Percentiles rank a stretch among this genome's conserved stretches.
phyloP scores from a whole-genome alignment of 2,113 vertebrate genomes.

The Oryzias javanicus region DNA sequence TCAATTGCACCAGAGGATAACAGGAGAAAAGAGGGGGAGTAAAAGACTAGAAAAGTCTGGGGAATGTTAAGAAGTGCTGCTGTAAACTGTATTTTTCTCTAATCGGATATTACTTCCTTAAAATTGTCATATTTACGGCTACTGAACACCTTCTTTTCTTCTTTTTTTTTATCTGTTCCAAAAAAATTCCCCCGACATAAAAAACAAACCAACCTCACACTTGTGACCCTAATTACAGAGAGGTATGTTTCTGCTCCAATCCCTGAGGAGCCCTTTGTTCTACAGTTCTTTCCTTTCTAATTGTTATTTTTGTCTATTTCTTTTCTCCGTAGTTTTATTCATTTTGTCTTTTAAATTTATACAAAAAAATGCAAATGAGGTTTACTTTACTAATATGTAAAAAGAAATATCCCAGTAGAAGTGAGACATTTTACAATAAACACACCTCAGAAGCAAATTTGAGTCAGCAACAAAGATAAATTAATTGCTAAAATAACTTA shows the following conservation, averaged over 20 bases:
- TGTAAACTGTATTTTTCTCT: constrained; percentile 4
- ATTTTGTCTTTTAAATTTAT: neutral
- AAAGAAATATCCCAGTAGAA: too few relatives aligned
- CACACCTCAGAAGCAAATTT: too few relatives aligned
- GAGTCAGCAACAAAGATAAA: too few relatives aligned
- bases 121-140: neutral
- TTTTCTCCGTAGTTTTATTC: neutral
- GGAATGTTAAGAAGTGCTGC: neutral
- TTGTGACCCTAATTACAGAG: constrained; percentile 52
- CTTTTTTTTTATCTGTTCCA: constrained; percentile 1
- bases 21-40: neutral
- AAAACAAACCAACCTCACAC: constrained; percentile 36
- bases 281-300: neutral
- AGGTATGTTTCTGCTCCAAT: constrained; percentile 31
- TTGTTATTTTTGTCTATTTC: neutral
- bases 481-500: too few relatives aligned
- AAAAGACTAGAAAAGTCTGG: neutral
- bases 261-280: constrained; percentile 21
- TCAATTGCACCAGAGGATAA: constrained; percentile 1
- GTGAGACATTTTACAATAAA: too few relatives aligned
- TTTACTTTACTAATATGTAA: too few relatives aligned
- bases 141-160: neutral
- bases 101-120: neutral
- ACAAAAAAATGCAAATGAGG: too few relatives aligned
- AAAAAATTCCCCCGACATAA: constrained; percentile 27